Base-by-base conservation (phyloP, 2,113 vertebrate genomes). In the Calidris pugnax region DNA sequence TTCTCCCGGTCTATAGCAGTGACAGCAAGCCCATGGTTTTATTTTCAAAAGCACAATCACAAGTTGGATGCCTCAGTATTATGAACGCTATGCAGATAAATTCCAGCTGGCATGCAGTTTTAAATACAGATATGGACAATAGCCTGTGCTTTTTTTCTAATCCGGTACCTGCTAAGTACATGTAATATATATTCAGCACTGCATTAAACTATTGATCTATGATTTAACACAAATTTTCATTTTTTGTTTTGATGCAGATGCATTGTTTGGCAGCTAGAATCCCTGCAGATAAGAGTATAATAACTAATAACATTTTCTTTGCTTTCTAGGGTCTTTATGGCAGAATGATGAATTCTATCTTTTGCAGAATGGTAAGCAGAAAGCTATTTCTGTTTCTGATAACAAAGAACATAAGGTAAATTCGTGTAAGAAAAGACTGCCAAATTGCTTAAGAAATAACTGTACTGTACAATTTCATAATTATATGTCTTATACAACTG, bases 241-340 rank as follows among this genome's bases (percentile, higher is more conserved):
- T 93, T 97, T 95, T 97, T 97, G 69, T 97, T 97, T 97, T 92
- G 85, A 90, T 97, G 89, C 75, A 97, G 95, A 92, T 93, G 95
- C 87, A 96, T 92, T 97, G 75, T 97, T 98, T 97, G 95, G 89
- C 85, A 90, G 85, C 86, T 93, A 87, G 95, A 93, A 97, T 97
- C 96, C 97, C 97, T 89, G 89, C 95, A 96, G 97, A 97, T 97
- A 81, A 85, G 91, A 83, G 76, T 91, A 96, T 97, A 98, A 98
- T 97, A 98, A 98, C 97, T 98, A 97, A 98, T 96, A 98, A 92
- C 95, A 97, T 98, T 98, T 98, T 96, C 96, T 97, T 98, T 97
- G 69, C 95, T 98, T 98, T 98, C 93, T 95, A 98, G 97, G 93
- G 92, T 97, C 96, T 96, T 98, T 96, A 95, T 96, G 96, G 97